A percentile compares a stretch with the other conserved stretches of the same genome.
phyloP scores from a whole-genome alignment of 1,140 invertebrate genomes.

The Drosophila orena region DNA sequence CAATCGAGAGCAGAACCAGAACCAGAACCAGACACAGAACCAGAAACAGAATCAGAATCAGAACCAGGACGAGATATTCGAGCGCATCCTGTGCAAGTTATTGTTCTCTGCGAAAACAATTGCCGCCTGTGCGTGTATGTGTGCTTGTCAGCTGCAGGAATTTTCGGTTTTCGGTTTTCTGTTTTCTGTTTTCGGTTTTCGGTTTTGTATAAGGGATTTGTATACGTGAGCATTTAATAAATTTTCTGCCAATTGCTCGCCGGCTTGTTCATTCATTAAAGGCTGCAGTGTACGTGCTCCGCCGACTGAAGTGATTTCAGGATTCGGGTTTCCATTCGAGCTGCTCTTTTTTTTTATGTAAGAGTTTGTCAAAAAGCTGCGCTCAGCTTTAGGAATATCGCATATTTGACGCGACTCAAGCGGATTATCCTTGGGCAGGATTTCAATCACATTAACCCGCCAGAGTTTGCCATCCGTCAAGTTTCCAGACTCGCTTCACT shows the following conservation, averaged over 20 bases:
- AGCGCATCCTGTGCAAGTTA: conserved; percentile 78
- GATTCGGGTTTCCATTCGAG: neutral
- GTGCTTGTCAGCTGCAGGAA: conserved; percentile 76
- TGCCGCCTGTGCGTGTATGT: conserved; percentile 56
- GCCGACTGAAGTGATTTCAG: conserved; percentile 11
- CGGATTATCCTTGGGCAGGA: conserved; percentile 28
- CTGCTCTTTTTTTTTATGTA: conserved; percentile 20
- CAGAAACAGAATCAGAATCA: neutral
- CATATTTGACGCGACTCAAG: conserved; percentile 28
- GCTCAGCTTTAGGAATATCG: conserved; percentile 12
- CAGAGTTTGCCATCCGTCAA: conserved; percentile 32
- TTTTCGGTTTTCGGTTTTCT: conserved; percentile 78
- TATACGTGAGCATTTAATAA: conserved; percentile 83
- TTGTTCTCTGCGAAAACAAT: conserved; percentile 81
- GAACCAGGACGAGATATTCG: conserved; percentile 33
- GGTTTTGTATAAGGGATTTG: conserved; percentile 80
- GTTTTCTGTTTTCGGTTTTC: conserved; percentile 65
- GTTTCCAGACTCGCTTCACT: conserved; percentile 18
- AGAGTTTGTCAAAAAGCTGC: conserved; percentile 13
- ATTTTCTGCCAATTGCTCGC: conserved; percentile 78
- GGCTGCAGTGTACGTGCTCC: conserved; percentile 43
- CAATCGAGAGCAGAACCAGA: conserved; percentile 15
- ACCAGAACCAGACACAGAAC: neutral
- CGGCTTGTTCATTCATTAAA: conserved; percentile 70
- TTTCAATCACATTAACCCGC: conserved; percentile 49